phyloP scores from a whole-genome alignment of 2,113 vertebrate genomes.

The Leptobrachium leishanense region DNA sequence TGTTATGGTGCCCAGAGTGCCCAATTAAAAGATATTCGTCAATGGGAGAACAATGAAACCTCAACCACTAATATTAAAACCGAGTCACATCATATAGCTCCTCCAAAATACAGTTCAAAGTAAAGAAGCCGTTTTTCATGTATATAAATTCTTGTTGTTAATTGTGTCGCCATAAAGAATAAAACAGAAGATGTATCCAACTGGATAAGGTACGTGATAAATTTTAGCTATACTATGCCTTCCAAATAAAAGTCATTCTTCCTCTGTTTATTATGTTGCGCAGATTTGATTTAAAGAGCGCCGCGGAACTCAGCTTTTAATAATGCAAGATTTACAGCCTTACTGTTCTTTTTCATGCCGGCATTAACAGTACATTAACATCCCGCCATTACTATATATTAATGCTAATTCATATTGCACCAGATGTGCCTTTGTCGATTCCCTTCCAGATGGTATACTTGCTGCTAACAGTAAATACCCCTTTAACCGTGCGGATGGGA shows the following conservation, averaged over 20 bases:
- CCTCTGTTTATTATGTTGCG: not conserved
- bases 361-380: constrained; percentile 18
- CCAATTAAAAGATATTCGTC: no score
- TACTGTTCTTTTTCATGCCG: not conserved
- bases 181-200: not conserved
- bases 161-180: no score
- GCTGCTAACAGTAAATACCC: constrained; percentile 20
- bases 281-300: not conserved
- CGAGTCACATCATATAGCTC: no score
- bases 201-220: not conserved
- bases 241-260: not conserved
- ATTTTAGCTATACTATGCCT: not conserved
- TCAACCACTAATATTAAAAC: no score
- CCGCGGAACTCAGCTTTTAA: not conserved
- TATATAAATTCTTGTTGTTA: no score
- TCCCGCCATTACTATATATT: constrained; percentile 7
- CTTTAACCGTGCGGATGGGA: constrained; percentile 7
- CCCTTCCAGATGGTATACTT: constrained; percentile 26
- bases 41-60: no score
- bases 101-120: no score
- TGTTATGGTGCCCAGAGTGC: no score
- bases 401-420: constrained; percentile 1
- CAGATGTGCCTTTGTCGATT: constrained; percentile 1
- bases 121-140: no score
- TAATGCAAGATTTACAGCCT: constrained; percentile 4